Base-by-base conservation (phyloP, 2,797 vertebrate genomes). In the Gobionotothen gibberifrons region DNA sequence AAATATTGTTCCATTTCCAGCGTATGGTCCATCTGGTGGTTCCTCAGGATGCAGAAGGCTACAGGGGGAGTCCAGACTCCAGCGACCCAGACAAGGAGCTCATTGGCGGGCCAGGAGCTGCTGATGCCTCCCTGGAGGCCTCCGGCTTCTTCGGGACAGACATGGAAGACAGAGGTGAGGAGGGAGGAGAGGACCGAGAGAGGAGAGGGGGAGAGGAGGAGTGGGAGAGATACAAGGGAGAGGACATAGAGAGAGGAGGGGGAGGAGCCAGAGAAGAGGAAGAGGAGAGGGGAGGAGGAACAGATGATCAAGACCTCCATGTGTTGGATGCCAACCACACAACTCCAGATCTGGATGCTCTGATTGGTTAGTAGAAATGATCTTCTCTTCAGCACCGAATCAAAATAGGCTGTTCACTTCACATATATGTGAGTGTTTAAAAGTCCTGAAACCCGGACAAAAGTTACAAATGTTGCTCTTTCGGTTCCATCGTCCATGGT, bases 141-240 rank as follows among this genome's bases (percentile, higher is more conserved):
- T 93, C 93, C 0, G 88, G 90, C 65, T 85, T 90, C 56, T 90
- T 90, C 1, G 85, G 87, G 4, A 86, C 59, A 0, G 91, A 91
- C 78, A 60, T 63, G 2, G 90, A 93, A 81, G 87, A 90, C 17
- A 76, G 85, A 64, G 87, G 79, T 51, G 88, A 90, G 32, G 87
- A 88, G 16, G 85, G 72, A 47, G 79, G 77, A 70, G 91, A 92
- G 59, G 82, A 89, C 16, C 40, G 76, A 11, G 86, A 87, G 69
- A 88, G 82, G 19, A 76, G 76, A 72, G 81, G 61, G 3, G 82
- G 76, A 22, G 84, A 77, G 78, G 82, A 80, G 0, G 82, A 88
- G 9, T 83, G 82, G 88, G 86, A 89, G 43, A 82, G 70, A 64
- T 67, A 76, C 3, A 6, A 2, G 0, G 54, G 32, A 8, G 81